These are phyloP conservation scores for Limnephilus auricula DNA, from an alignment of 2,888 invertebrate species.

Conservation along the genomic window DNA sequence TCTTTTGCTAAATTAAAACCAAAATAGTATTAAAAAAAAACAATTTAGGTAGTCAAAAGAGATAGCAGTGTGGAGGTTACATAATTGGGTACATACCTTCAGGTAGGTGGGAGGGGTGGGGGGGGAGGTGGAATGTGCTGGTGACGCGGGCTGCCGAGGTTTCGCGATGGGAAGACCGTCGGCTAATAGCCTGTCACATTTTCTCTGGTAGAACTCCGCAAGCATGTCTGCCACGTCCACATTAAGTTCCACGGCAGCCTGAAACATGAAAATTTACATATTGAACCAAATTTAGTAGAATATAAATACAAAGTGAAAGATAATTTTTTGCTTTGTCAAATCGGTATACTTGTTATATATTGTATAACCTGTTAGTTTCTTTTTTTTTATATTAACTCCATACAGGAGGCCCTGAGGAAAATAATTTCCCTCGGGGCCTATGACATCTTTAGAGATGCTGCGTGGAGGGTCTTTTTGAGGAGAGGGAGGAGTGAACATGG, in stretches of 20 bases:
- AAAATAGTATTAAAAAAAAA: background rate
- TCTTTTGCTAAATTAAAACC: too few relatives aligned
- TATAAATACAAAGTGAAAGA: too few relatives aligned
- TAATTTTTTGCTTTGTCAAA: too few relatives aligned
- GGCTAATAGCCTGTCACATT: slow-evolving; percentile 68
- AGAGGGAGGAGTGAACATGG: too few relatives aligned
- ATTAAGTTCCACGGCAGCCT: slow-evolving; percentile 76
- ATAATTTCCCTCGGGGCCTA: too few relatives aligned
- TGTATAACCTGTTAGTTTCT: too few relatives aligned
- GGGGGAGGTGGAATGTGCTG: slow-evolving; percentile 45
- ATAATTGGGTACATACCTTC: background rate
- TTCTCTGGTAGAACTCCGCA: slow-evolving; percentile 70
- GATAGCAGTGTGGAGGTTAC: background rate
- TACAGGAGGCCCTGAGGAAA: too few relatives aligned
- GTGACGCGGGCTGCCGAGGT: slow-evolving; percentile 63
- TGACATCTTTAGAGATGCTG: too few relatives aligned
- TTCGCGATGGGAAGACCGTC: background rate
- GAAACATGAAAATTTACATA: slow-evolving; percentile 62
- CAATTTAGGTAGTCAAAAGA: background rate
- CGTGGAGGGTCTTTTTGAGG: too few relatives aligned
- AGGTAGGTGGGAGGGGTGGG: background rate
- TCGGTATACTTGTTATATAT: too few relatives aligned
- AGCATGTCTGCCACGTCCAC: slow-evolving; percentile 73
- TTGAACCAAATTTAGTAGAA: too few relatives aligned
- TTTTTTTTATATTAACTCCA: too few relatives aligned